These are phyloP conservation scores for Propithecus deckenii DNA, from an alignment of 2,797 vertebrate species.

Conservation along the genomic window DNA sequence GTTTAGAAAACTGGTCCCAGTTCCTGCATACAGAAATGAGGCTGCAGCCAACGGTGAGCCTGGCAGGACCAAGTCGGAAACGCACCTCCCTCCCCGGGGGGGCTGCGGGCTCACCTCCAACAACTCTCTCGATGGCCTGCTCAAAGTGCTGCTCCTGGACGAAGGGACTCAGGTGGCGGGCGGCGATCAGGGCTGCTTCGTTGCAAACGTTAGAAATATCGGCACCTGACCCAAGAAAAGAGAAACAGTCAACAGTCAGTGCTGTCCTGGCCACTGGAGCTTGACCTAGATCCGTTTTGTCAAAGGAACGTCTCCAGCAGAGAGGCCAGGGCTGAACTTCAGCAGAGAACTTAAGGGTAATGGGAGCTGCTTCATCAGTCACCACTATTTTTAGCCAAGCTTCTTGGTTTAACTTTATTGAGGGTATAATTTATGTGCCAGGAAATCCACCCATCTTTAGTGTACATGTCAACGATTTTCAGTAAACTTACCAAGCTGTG, in stretches of 20 bases:
- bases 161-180: slow-evolving; percentile 80
- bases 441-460: not conserved
- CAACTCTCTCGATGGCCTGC: slow-evolving; percentile 89
- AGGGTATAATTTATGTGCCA: not conserved
- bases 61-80: not conserved
- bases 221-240: slow-evolving; percentile 73
- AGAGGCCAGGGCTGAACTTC: not conserved
- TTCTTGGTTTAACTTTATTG: not conserved
- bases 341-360: not conserved
- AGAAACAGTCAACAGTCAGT: not conserved
- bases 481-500: no score
- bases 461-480: not conserved
- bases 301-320: not conserved
- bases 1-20: not conserved
- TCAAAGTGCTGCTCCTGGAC: slow-evolving; percentile 87
- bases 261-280: not conserved
- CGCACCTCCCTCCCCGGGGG: not conserved
- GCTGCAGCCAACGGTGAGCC: not conserved
- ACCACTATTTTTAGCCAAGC: not conserved
- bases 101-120: slow-evolving; percentile 83
- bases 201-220: slow-evolving; percentile 87
- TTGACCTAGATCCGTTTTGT: not conserved
- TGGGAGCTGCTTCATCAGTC: not conserved
- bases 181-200: slow-evolving; percentile 88
- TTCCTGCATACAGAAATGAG: not conserved